Conservation (phyloP, 2,113 vertebrate genomes). For the Mystacornis crossleyi region DNA sequence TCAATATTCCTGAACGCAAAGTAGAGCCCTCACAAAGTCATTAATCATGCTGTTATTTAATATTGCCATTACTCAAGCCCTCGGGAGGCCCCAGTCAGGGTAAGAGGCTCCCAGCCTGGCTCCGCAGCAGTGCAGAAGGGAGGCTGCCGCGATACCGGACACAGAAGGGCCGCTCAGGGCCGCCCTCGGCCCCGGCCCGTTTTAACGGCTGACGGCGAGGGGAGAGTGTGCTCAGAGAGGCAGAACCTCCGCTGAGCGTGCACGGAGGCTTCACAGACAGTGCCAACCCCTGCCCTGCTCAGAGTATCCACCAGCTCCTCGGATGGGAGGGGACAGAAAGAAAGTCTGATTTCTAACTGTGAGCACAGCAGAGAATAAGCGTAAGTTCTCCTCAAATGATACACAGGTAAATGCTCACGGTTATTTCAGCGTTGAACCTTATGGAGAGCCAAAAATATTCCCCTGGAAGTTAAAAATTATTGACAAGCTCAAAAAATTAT, state of each 20-base stretch:
- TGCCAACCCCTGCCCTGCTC: not conserved
- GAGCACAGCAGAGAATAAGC: not conserved
- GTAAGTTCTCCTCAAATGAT: fast-evolving
- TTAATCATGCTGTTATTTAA: constrained; percentile 42
- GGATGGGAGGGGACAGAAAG: fast-evolving
- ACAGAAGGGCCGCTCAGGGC: not conserved
- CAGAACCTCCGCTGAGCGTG: not conserved
- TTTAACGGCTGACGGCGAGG: fast-evolving
- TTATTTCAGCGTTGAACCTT: not conserved
- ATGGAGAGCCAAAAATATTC: not conserved
- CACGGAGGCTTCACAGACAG: fast-evolving
- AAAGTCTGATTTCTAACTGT: not conserved
- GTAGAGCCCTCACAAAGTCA: not conserved
- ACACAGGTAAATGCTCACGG: fast-evolving
- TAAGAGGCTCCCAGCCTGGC: constrained; percentile 32
- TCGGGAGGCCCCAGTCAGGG: not conserved
- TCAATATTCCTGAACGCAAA: not conserved
- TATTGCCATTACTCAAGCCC: not conserved
- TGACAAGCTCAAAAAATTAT: not conserved
- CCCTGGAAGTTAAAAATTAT: not conserved
- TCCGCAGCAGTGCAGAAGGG: not conserved
- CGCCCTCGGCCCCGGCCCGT: not conserved
- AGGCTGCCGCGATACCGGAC: not conserved
- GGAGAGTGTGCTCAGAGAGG: fast-evolving
- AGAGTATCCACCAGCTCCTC: not conserved